These are phyloP conservation scores for Isaurus tuberculatus DNA, from an alignment of 92 coral and sea anemone species.

Conservation along the genomic window DNA sequence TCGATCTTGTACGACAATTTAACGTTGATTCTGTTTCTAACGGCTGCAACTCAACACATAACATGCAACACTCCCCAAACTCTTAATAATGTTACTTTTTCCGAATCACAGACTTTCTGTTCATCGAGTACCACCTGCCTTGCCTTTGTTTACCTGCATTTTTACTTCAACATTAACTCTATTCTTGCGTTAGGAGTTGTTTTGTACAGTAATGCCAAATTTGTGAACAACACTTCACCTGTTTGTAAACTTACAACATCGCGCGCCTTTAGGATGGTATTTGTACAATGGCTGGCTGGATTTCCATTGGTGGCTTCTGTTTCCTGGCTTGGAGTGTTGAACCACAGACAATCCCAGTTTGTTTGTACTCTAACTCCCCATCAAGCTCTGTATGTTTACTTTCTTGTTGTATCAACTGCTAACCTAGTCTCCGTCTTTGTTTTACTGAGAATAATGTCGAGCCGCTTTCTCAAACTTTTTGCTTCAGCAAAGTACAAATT, in stretches of 20 bases:
- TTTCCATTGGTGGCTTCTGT: background rate
- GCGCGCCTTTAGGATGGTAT: slow-evolving; percentile 13
- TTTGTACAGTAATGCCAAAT: slow-evolving; percentile 1
- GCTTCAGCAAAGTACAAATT: slow-evolving; percentile 24
- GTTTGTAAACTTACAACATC: background rate
- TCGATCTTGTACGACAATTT: slow-evolving; percentile 37
- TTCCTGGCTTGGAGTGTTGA: background rate
- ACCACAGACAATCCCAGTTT: background rate
- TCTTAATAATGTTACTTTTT: background rate
- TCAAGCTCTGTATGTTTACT: background rate
- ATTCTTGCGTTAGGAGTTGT: slow-evolving; percentile 10
- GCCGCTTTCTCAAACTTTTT: slow-evolving; percentile 29
- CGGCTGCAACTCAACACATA: slow-evolving; percentile 3
- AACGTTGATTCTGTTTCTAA: slow-evolving; percentile 2
- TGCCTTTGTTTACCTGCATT: background rate
- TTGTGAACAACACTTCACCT: background rate
- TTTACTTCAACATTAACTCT: slow-evolving; percentile 10
- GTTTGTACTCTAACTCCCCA: background rate
- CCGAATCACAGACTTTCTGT: background rate
- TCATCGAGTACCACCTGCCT: slow-evolving; percentile 10
- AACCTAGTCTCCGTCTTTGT: slow-evolving; percentile 30
- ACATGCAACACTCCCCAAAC: background rate
- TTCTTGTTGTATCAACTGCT: background rate
- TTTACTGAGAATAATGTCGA: slow-evolving; percentile 6
- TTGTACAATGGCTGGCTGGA: slow-evolving; percentile 11